These are phyloP conservation scores for Antheraea mylitta DNA, from an alignment of 1,140 invertebrate genomes.

Conservation along the genomic window DNA sequence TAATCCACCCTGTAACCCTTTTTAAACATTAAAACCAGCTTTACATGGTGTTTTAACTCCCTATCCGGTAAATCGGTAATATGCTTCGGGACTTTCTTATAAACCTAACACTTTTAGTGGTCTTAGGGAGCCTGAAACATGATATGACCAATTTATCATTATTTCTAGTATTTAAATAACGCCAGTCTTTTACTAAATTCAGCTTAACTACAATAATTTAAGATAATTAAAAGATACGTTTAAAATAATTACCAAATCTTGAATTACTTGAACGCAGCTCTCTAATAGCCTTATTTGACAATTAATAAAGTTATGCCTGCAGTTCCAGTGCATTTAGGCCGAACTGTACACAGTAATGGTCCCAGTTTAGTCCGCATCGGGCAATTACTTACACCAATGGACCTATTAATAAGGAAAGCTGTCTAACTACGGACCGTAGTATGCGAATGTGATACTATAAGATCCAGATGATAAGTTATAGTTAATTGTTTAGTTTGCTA, in stretches of 20 bases:
- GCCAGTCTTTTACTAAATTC: too few species aligned
- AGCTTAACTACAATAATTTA: too few species aligned
- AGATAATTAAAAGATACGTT: too few species aligned
- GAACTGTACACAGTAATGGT: conserved; percentile 45
- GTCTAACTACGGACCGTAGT: conserved; percentile 29
- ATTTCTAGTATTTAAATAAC: too few species aligned
- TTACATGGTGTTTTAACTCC: too few species aligned
- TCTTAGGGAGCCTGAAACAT: too few species aligned
- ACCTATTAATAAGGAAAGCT: conserved; percentile 57
- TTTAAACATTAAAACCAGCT: too few species aligned
- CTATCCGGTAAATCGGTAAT: too few species aligned
- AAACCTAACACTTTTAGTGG: too few species aligned
- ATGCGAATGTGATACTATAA: conserved; percentile 40
- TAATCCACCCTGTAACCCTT: too few species aligned
- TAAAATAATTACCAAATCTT: neutral
- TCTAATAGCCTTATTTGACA: conserved; percentile 18
- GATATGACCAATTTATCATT: too few species aligned
- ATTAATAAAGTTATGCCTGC: conserved; percentile 32
- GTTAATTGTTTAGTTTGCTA: conserved; percentile 13
- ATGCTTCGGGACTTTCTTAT: too few species aligned
- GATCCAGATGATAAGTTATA: conserved; percentile 36
- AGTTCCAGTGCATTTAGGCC: conserved; percentile 33
- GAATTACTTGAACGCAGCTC: conserved; percentile 2
- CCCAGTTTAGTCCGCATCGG: conserved; percentile 37
- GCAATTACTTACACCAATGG: conserved; percentile 63